Evolutionary conservation across 2,888 invertebrate genomes (phyloP).

Genomic region (Agonopterix heracliana): DNA sequence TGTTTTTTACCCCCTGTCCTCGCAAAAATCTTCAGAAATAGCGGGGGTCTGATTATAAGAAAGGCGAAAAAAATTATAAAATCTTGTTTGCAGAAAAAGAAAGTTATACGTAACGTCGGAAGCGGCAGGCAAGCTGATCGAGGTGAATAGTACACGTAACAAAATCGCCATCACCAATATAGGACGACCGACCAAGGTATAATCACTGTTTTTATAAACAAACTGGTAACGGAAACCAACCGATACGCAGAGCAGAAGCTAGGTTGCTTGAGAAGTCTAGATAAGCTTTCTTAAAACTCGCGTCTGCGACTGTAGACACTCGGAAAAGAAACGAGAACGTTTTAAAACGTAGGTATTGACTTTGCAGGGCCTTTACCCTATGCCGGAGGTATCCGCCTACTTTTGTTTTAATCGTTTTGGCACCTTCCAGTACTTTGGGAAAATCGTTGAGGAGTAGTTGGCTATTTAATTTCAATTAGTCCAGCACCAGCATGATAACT

Average conservation of each 20-base stretch:
- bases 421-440: conserved; percentile 16
- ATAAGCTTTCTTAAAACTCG: conserved; percentile 5
- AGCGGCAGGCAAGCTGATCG: conserved; percentile 35
- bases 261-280: conserved; percentile 2
- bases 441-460: no score
- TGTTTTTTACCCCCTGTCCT: no score
- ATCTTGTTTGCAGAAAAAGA: conserved; percentile 28
- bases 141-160: conserved; percentile 48
- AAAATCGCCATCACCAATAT: conserved; percentile 49
- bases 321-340: conserved; percentile 14
- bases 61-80: neutral
- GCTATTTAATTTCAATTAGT: no score
- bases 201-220: conserved; percentile 5
- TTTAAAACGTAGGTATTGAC: conserved; percentile 15
- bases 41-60: no score
- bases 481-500: no score
- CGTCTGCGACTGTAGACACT: conserved; percentile 13
- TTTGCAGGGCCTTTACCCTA: conserved; percentile 19
- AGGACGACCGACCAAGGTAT: conserved; percentile 50
- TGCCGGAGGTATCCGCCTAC: conserved; percentile 16
- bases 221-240: conserved; percentile 11
- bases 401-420: conserved; percentile 20
- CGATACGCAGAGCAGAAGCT: conserved; percentile 12
- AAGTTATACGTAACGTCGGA: conserved; percentile 43
- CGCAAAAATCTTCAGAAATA: no score